Base-by-base conservation (phyloP, 23 tunicate genomes). In the Aplidium turbinatum region DNA sequence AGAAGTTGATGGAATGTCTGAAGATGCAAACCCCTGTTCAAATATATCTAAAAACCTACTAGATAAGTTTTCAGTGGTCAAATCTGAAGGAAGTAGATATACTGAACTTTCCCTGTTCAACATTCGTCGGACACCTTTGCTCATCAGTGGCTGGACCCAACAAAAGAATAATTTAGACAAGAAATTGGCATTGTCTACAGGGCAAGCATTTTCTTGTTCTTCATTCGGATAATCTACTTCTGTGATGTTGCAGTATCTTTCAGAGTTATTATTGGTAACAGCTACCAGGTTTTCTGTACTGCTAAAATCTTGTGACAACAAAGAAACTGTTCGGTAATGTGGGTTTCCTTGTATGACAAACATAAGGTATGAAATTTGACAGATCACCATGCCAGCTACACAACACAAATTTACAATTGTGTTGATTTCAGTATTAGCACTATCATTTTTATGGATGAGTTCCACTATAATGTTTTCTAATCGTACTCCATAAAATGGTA, bases 111-210 rank as follows among this genome's bases (percentile, higher is more conserved):
- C 87, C 33, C 58, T 73, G 32, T 61, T 58, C 66, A 91, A 38
- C 16, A 33, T 27, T 21, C 63, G 36, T 66, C 79, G 40, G 0
- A 83, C 50, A n/a, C 97, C 97, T 47, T 58, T 81, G 0, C 47
- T 72, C 91, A 91, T 84, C 57, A 91, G 47, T 0, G 91, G 85
- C 46, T 79, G 82, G 13, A 84, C 97, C 97, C 97, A 91, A 34
- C 77, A 57, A 63, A 91, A 91, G 20, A 91, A 78, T 33, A 91
- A 32, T 22, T 56, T 73, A 22, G 91, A 91, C 56, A 79, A 57
- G 0, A 47, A 51, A 16, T 48, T 45, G 3, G 86, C 82, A 33
- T 73, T 20, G 40, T 91, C 87, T 31, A 78, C 81, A 27, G 86
- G 92, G 73, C 90, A 91, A 27, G 51, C 29, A 13, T 39, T 64